Evolutionary conservation across 2,797 vertebrate genomes (phyloP).

Genomic region (Ispidina lecontei): DNA sequence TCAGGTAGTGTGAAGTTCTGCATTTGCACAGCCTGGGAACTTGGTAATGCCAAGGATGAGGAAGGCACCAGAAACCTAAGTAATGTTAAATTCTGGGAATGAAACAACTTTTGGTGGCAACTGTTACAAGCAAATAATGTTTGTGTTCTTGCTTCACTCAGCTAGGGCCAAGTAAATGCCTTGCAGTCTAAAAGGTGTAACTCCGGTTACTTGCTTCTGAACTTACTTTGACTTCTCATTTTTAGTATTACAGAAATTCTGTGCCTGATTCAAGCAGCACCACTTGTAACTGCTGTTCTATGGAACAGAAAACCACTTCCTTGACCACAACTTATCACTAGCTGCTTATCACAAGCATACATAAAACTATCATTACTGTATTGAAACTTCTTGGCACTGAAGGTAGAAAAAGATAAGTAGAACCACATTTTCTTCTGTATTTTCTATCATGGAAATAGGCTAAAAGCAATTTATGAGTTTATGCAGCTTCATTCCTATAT

Average conservation of each 20-base stretch:
- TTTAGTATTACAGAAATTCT: conserved; percentile 33
- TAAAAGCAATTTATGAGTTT: background rate
- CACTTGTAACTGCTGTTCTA: background rate
- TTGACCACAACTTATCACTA: conserved; percentile 36
- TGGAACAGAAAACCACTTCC: conserved; percentile 60
- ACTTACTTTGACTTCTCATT: conserved; percentile 66
- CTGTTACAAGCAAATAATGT: background rate
- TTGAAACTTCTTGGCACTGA: conserved; percentile 12
- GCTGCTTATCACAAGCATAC: conserved; percentile 46
- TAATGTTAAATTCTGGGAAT: background rate
- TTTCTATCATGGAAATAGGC: background rate
- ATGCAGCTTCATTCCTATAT: background rate
- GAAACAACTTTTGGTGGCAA: background rate
- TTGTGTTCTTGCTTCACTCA: background rate
- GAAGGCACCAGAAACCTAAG: background rate
- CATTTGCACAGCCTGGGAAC: conserved; percentile 37
- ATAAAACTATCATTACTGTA: conserved; percentile 16
- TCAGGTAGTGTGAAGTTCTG: conserved; percentile 41
- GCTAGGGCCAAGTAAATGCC: background rate
- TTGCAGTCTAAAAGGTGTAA: background rate
- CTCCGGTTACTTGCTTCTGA: background rate
- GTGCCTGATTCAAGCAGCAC: background rate
- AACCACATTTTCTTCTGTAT: background rate
- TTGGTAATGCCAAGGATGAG: background rate
- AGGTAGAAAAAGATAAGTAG: conserved; percentile 28